Percentiles rank a stretch among this genome's conserved stretches.
These are phyloP conservation scores for Eretmochelys imbricata DNA, from an alignment of 2,113 vertebrate genomes.

Conservation along the genomic window DNA sequence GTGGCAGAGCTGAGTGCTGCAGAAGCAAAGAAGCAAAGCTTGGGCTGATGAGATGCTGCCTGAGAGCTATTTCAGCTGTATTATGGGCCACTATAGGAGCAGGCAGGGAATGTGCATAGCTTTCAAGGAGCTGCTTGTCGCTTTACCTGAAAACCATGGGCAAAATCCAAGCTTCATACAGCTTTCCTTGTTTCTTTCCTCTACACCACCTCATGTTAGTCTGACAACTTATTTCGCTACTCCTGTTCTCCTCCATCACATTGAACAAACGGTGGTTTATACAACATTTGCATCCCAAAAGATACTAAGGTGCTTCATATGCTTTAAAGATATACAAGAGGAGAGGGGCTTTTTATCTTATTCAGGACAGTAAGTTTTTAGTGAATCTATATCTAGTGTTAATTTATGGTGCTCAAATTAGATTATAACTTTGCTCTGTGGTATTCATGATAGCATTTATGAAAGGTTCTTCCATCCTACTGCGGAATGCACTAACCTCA, in stretches of 20 bases:
- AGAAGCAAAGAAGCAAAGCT: neutral
- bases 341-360: neutral
- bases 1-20: neutral
- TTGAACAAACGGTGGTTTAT: neutral
- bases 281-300: neutral
- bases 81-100: neutral
- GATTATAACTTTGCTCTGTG: neutral
- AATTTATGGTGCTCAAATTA: neutral
- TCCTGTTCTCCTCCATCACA: rapidly evolving
- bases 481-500: neutral
- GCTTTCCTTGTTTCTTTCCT: neutral
- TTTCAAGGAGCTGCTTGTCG: neutral
- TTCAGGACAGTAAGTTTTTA: neutral
- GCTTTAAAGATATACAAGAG: neutral
- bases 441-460: neutral
- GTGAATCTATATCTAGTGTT: neutral
- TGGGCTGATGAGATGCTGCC: neutral
- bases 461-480: neutral
- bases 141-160: neutral
- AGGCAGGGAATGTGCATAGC: neutral
- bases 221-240: neutral
- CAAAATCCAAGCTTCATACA: rapidly evolving
- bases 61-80: neutral
- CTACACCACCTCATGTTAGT: neutral
- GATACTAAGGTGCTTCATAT: neutral